Percentiles rank a stretch among this genome's conserved stretches.
Evolutionary conservation across 2,113 vertebrate species (phyloP).

Genomic region (Sphaerodactylus townsendi): DNA sequence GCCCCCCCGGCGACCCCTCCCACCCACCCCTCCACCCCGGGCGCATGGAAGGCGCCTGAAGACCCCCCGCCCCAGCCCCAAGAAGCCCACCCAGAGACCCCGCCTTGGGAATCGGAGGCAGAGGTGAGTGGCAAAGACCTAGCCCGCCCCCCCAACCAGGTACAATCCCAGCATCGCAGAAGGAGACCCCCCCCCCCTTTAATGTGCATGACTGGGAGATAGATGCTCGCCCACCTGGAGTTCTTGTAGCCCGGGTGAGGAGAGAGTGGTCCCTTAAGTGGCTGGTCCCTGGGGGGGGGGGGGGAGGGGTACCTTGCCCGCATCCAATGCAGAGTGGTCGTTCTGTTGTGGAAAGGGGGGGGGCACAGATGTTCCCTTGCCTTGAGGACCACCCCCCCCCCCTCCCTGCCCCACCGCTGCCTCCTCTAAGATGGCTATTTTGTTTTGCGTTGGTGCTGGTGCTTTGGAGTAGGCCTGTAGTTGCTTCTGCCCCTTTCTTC

Average conservation of each 20-base stretch:
- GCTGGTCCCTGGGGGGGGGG: neutral
- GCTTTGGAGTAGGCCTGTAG: too few species aligned
- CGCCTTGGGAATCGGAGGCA: constrained; percentile 35
- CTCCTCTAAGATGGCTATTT: neutral
- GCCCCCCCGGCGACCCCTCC: neutral
- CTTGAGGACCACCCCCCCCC: neutral
- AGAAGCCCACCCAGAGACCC: neutral
- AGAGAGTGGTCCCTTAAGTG: neutral
- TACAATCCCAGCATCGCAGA: neutral
- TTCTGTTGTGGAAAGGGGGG: too few species aligned
- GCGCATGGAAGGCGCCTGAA: constrained; percentile 38
- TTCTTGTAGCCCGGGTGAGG: neutral
- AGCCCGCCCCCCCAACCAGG: too few species aligned
- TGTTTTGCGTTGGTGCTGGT: neutral
- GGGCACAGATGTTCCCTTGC: neutral
- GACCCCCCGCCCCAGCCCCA: neutral
- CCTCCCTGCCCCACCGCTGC: neutral
- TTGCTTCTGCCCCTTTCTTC: neutral
- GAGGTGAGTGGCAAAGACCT: neutral
- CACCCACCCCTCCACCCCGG: neutral
- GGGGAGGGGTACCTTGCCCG: neutral
- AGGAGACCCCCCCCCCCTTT: neutral
- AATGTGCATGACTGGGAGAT: too few species aligned
- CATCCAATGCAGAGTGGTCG: neutral
- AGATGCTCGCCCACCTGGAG: constrained; percentile 32